These are phyloP conservation scores for Hirudinaria manillensis DNA, from an alignment of 2,888 invertebrate genomes.

Conservation along the genomic window DNA sequence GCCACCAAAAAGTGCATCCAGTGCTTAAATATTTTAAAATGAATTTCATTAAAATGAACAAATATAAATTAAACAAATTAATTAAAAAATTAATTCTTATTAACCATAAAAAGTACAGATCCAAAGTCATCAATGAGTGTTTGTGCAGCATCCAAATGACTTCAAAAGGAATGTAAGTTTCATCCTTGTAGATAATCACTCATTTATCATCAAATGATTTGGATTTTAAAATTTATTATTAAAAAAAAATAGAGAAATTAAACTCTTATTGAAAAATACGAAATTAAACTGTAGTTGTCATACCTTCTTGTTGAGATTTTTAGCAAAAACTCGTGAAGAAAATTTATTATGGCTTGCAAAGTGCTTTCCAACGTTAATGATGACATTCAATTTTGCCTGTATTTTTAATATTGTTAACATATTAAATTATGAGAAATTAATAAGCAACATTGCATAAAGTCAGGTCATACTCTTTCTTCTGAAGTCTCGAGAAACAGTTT, in stretches of 20 bases:
- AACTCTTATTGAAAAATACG: background rate
- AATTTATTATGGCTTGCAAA: background rate
- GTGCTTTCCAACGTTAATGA: slow-evolving; percentile 6
- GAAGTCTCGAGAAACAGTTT: background rate
- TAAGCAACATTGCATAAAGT: background rate
- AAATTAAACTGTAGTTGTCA: background rate
- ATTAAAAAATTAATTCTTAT: background rate
- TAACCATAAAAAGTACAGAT: slow-evolving; percentile 14
- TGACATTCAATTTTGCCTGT: slow-evolving; percentile 5
- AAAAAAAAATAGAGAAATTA: background rate
- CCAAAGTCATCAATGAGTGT: background rate
- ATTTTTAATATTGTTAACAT: background rate
- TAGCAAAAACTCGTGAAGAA: slow-evolving; percentile 1
- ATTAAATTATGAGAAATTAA: background rate
- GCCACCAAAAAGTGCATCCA: no score
- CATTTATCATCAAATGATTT: background rate
- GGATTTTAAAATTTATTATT: background rate
- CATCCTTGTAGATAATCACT: background rate
- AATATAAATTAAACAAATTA: background rate
- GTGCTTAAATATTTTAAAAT: no score
- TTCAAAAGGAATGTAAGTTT: slow-evolving; percentile 1
- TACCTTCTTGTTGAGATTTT: slow-evolving; percentile 14
- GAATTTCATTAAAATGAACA: background rate
- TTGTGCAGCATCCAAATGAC: slow-evolving; percentile 14
- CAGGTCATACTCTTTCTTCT: background rate